phyloP scores from a whole-genome alignment of 2,113 vertebrate species.

The Hippoglossus stenolepis region DNA sequence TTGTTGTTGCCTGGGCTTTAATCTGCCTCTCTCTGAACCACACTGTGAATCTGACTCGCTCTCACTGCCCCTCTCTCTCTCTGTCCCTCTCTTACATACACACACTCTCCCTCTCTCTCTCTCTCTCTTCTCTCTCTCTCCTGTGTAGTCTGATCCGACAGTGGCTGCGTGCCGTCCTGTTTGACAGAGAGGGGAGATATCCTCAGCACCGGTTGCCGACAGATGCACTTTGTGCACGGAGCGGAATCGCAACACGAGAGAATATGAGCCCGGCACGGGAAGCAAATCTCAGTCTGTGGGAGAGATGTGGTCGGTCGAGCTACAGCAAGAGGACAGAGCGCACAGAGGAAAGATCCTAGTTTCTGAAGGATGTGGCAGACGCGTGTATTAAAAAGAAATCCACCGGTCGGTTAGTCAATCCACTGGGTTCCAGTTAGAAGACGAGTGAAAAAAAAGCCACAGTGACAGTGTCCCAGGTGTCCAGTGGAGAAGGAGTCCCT shows the following conservation, averaged over 20 bases:
- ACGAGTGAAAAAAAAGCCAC: conserved; percentile 51
- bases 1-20: conserved; percentile 57
- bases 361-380: conserved; percentile 55
- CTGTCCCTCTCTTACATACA: conserved; percentile 20
- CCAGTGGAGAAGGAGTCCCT: conserved; percentile 70
- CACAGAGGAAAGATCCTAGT: conserved; percentile 53
- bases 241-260: conserved; percentile 55
- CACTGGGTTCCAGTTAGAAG: conserved; percentile 57
- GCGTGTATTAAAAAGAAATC: conserved; percentile 49
- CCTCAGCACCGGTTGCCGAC: conserved; percentile 67
- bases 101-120: conserved; percentile 4
- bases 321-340: background rate
- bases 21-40: conserved; percentile 67
- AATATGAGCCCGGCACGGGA: conserved; percentile 11
- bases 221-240: conserved; percentile 75
- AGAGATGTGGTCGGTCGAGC: conserved; percentile 8
- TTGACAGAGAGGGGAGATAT: conserved; percentile 68
- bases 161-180: conserved; percentile 66
- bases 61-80: conserved; percentile 44
- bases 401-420: conserved; percentile 67
- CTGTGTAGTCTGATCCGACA: conserved; percentile 61
- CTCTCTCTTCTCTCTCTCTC: conserved; percentile 47
- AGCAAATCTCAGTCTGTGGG: background rate
- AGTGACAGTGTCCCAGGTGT: conserved; percentile 72
- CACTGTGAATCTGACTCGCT: conserved; percentile 63